Percentiles rank a stretch among this genome's conserved stretches.
Conservation (phyloP, 2,888 invertebrate genomes). For the Orthosia cruda region DNA sequence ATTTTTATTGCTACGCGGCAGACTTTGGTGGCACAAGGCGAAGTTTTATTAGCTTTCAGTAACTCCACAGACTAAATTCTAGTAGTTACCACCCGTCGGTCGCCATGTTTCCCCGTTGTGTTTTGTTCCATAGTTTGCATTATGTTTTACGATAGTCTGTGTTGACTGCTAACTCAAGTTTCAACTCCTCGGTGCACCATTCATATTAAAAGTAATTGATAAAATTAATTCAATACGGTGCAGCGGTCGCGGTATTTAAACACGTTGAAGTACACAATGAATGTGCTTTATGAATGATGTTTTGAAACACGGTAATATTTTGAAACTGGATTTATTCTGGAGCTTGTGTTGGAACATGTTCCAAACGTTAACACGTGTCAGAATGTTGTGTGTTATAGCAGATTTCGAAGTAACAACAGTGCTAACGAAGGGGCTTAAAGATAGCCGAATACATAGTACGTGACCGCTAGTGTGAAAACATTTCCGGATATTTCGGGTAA, state of each 20-base stretch:
- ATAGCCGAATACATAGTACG: slow-evolving; percentile 34
- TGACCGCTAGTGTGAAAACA: slow-evolving; percentile 17
- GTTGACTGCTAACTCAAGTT: slow-evolving; percentile 36
- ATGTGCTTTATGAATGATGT: slow-evolving; percentile 10
- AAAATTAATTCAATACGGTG: slow-evolving; percentile 33
- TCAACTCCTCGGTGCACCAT: slow-evolving; percentile 56
- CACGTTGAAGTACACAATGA: slow-evolving; percentile 17
- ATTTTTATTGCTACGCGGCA: slow-evolving; percentile 64
- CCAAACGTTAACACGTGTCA: slow-evolving; percentile 17
- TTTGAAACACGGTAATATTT: slow-evolving; percentile 20
- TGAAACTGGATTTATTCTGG: background rate
- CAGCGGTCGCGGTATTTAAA: slow-evolving; percentile 19
- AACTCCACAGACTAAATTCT: slow-evolving; percentile 72
- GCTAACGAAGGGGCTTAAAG: slow-evolving; percentile 40
- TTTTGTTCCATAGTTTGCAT: slow-evolving; percentile 68
- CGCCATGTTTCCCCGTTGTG: slow-evolving; percentile 61
- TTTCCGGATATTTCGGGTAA: slow-evolving; percentile 4
- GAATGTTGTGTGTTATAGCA: slow-evolving; percentile 12
- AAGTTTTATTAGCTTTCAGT: slow-evolving; percentile 81
- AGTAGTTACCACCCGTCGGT: slow-evolving; percentile 63
- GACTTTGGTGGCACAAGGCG: slow-evolving; percentile 66
- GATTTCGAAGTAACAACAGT: slow-evolving; percentile 32
- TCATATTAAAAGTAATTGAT: slow-evolving; percentile 53
- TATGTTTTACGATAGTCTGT: slow-evolving; percentile 61
- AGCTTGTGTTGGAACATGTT: background rate